These are phyloP conservation scores for Callyntrura sp. DNA, from an alignment of 2,888 invertebrate genomes.

Conservation along the genomic window DNA sequence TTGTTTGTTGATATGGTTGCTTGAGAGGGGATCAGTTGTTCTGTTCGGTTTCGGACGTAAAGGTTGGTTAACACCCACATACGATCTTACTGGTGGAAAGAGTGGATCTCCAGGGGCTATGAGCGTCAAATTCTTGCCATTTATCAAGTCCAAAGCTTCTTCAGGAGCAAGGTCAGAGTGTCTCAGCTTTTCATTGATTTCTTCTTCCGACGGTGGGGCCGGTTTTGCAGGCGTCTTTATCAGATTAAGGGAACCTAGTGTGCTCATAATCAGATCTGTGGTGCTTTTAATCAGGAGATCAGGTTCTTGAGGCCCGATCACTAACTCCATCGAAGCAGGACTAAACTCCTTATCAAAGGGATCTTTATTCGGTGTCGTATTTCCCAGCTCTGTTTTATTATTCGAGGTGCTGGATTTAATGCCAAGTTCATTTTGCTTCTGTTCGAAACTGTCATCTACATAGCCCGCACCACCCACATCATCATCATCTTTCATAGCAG, in stretches of 20 bases:
- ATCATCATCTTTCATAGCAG: not conserved
- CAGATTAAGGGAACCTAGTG: constrained; percentile 82
- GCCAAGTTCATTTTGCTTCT: constrained; percentile 56
- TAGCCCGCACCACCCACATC: not conserved
- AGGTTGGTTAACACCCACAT: constrained; percentile 91
- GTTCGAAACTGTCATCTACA: constrained; percentile 55
- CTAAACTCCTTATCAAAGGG: constrained; percentile 60
- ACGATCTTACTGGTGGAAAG: constrained; percentile 90
- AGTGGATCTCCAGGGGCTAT: constrained; percentile 79
- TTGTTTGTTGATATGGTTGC: constrained; percentile 68
- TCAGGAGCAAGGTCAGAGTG: constrained; percentile 50
- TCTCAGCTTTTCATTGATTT: constrained; percentile 69
- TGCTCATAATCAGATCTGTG: constrained; percentile 82
- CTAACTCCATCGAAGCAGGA: constrained; percentile 60
- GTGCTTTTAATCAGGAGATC: constrained; percentile 78
- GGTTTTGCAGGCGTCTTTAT: constrained; percentile 74
- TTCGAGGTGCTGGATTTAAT: no score
- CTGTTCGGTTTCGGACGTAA: constrained; percentile 88
- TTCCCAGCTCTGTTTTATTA: not conserved
- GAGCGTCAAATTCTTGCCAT: not conserved
- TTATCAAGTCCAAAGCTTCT: not conserved
- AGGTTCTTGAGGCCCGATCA: constrained; percentile 69
- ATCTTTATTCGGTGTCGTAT: no score
- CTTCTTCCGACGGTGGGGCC: constrained; percentile 35
- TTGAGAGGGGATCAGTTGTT: constrained; percentile 84